These are phyloP conservation scores for Tolmerus cingulatus DNA, from an alignment of 2,888 invertebrate species.

Conservation along the genomic window DNA sequence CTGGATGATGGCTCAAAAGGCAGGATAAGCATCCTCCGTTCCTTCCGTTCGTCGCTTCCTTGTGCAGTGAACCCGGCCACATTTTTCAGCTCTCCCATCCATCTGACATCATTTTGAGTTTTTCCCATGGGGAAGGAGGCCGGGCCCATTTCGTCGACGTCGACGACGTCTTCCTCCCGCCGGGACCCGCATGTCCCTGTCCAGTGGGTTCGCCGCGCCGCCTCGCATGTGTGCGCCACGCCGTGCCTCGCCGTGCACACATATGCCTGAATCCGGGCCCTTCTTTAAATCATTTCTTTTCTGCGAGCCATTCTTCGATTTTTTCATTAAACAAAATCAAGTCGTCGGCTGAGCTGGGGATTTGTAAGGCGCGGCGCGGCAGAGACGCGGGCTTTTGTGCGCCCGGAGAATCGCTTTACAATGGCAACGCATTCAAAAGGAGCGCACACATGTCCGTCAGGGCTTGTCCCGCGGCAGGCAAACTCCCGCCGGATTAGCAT, in stretches of 20 bases:
- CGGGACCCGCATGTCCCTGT: background rate
- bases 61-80: constrained; percentile 6
- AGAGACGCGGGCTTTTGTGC: background rate
- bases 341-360: background rate
- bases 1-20: background rate
- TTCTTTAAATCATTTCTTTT: constrained; percentile 10
- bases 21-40: constrained; percentile 34
- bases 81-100: constrained; percentile 12
- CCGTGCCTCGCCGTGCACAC: background rate
- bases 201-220: background rate
- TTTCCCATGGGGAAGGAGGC: background rate
- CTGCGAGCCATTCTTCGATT: background rate
- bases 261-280: background rate
- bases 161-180: background rate
- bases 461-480: background rate
- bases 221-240: background rate
- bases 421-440: background rate
- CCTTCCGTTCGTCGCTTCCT: constrained; percentile 21
- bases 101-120: constrained; percentile 18
- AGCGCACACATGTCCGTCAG: constrained; percentile 1
- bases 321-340: constrained; percentile 27
- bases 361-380: background rate
- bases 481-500: background rate
- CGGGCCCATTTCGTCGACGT: background rate
- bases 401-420: background rate